Percentiles rank a stretch among this genome's conserved stretches.
Conservation (phyloP, 2,797 vertebrate genomes). For the Anabacerthia variegaticeps region DNA sequence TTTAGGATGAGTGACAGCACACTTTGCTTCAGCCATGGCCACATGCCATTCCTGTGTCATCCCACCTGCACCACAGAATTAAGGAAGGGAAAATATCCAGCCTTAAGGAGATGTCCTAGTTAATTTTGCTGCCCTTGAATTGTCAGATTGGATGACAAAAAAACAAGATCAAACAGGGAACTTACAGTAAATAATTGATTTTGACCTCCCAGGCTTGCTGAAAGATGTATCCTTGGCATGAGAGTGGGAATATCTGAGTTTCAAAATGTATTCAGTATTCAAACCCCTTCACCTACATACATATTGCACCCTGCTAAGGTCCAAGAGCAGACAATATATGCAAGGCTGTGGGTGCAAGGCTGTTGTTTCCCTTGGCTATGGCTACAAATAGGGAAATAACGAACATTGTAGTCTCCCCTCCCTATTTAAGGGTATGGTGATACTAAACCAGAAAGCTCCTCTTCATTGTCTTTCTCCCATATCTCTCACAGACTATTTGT, state of each 20-base stretch:
- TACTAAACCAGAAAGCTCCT: not conserved
- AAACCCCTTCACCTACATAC: not conserved
- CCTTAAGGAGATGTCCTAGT: not conserved
- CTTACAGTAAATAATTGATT: constrained; percentile 26
- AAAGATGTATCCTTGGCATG: not conserved
- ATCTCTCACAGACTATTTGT: not conserved
- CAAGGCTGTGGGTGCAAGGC: not conserved
- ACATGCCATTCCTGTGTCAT: not conserved
- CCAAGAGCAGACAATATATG: not conserved
- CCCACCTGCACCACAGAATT: not conserved
- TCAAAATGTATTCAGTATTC: not conserved
- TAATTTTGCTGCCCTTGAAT: not conserved
- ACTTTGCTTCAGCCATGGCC: not conserved
- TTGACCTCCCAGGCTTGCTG: not conserved
- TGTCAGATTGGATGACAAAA: not conserved
- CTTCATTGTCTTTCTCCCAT: not conserved
- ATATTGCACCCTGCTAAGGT: not conserved
- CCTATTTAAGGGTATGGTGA: not conserved
- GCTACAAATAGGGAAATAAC: not conserved
- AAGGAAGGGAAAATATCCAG: not conserved
- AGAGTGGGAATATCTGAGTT: not conserved
- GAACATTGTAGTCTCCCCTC: not conserved
- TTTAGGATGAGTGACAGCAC: not conserved
- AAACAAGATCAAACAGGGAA: not conserved
- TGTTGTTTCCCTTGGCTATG: not conserved